Evolutionary conservation across 1,140 invertebrate species (phyloP).

Genomic region (Drosophila pallidifrons): DNA sequence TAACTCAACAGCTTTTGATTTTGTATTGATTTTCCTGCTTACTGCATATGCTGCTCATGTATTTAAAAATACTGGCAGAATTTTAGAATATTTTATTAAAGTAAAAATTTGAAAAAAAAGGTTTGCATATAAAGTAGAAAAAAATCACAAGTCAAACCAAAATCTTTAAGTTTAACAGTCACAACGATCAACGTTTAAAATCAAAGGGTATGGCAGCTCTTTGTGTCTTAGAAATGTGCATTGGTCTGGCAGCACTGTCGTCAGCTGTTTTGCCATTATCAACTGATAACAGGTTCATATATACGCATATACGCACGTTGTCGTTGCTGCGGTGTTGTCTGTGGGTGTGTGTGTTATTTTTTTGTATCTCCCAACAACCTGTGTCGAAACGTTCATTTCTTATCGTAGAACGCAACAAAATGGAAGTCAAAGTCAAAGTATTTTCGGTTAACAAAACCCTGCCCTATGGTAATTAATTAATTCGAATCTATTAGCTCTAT

Average conservation of each 20-base stretch:
- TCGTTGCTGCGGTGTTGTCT: slow-evolving; percentile 14
- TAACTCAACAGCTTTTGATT: neutral
- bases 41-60: too few relatives aligned
- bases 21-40: neutral
- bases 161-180: neutral
- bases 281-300: slow-evolving; percentile 59
- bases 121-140: too few relatives aligned
- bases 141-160: too few relatives aligned
- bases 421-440: slow-evolving; percentile 41
- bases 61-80: too few relatives aligned
- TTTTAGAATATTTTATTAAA: too few relatives aligned
- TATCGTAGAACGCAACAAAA: slow-evolving; percentile 35
- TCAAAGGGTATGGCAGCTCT: slow-evolving; percentile 7
- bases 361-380: neutral
- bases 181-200: neutral
- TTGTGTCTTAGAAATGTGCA: neutral
- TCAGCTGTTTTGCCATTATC: slow-evolving; percentile 46
- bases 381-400: slow-evolving; percentile 4
- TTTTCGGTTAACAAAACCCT: slow-evolving; percentile 66
- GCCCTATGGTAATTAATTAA: slow-evolving; percentile 60
- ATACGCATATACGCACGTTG: slow-evolving; percentile 40
- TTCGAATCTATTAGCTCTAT: neutral
- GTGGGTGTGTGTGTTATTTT: neutral
- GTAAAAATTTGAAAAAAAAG: too few relatives aligned
- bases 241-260: slow-evolving; percentile 54